phyloP scores from a whole-genome alignment of 37 sponge, comb jelly and placozoan genomes.

The Cliona cf. orientalis region DNA sequence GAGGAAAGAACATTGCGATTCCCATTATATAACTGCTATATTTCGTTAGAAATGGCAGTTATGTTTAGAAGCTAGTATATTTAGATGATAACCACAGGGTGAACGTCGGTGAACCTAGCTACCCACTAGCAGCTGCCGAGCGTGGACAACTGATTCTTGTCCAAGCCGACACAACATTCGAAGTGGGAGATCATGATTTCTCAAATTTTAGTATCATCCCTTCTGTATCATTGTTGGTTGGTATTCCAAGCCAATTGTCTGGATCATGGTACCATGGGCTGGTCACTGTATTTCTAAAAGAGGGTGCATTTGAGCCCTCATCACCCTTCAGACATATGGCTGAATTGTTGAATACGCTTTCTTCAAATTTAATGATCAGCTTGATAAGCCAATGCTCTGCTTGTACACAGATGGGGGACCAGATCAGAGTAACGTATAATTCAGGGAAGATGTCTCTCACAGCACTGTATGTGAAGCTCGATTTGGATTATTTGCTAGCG shows the following conservation, averaged over 20 bases:
- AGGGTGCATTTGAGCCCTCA: conserved; percentile 42
- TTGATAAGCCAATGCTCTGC: not conserved
- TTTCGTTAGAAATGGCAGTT: too few species aligned
- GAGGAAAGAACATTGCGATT: too few species aligned
- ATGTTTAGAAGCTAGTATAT: too few species aligned
- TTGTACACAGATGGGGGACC: conserved; percentile 26
- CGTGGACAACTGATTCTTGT: not conserved
- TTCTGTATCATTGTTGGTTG: not conserved
- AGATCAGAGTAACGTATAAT: conserved; percentile 15
- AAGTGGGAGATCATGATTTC: conserved; percentile 11
- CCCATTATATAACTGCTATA: too few species aligned
- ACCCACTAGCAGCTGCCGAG: not conserved
- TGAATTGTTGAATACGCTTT: conserved; percentile 16
- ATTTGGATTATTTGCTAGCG: conserved; percentile 33
- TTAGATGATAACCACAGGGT: too few species aligned
- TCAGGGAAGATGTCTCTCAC: conserved; percentile 26
- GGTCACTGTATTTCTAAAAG: conserved; percentile 39
- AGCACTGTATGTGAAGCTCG: conserved; percentile 10
- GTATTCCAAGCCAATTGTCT: not conserved
- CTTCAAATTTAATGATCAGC: too few species aligned
- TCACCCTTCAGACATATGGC: conserved; percentile 31
- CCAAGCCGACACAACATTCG: not conserved
- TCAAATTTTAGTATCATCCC: conserved; percentile 1
- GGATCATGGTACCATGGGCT: conserved; percentile 20
- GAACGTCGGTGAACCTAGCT: not conserved